Evolutionary conservation across 2,888 invertebrate species (phyloP), one percentile per base, ranked within the genome.

Genomic region (Serripes groenlandicus): DNA sequence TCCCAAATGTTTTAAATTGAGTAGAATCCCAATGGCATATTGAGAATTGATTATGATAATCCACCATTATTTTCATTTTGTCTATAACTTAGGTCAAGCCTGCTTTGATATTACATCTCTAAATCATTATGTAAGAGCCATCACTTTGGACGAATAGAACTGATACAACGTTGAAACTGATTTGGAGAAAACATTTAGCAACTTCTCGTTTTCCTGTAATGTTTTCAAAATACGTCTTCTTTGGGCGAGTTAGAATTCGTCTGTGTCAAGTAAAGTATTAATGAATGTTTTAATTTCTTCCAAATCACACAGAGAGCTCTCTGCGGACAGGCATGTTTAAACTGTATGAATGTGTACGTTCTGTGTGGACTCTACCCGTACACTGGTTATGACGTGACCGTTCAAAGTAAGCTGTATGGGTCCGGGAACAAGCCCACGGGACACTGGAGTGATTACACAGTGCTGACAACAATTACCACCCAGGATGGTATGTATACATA

Each of bases 351-450:
- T 28, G 72, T 34, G n/a, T 26, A 26, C 3, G 3, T 35, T 1
- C 34, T 78, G 11, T 78, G 73, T 60, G 30, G 37, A 18, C 73
- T 78, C 21, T 49, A 42, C 21, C 78, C 78, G n/a, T 78, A n/a
- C 26, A 69, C 73, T 11, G 30, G 4, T 0, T 78, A 78, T 37
- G 34, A 28, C 21, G 34, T 78, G 32, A 21, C 26, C 32, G 60
- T 78, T 21, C 68, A 74, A 37, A 23, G 42, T n/a, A 73, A 60
- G 30, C 28, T 42, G 0, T n/a, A 26, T 18, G 52, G 66, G 49
- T 72, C 7, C 11, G 9, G 58, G 5, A 23, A 18, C 11, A 18
- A 37, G 23, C 37, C 37, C 2, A 68, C 34, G 9, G 73, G 78
- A n/a, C 73, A 78, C 52, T 78, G 35, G 37, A 78, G 78, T 32